Base-by-base conservation (phyloP, 2,888 invertebrate species). In the Xylophagus ater region DNA sequence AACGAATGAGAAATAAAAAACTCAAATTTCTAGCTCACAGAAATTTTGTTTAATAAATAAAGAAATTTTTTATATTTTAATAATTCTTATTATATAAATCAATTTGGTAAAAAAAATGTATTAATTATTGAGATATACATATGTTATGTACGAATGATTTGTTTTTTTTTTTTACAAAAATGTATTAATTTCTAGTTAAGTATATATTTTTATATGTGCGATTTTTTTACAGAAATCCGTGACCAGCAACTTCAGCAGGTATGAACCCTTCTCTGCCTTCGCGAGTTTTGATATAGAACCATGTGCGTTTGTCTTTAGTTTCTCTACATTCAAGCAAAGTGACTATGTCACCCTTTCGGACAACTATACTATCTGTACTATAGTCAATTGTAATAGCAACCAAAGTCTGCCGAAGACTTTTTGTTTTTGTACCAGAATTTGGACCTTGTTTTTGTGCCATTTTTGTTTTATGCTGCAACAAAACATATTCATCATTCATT, bases 141-240 rank as follows among this genome's bases (percentile, higher is more conserved):
- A n/a, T n/a, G n/a, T n/a, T n/a, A n/a, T n/a, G n/a, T n/a, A n/a
- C n/a, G n/a, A n/a, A n/a, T n/a, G n/a, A n/a, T n/a, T n/a, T n/a
- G n/a, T n/a, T n/a, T n/a, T n/a, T n/a, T n/a, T n/a, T n/a, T n/a
- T n/a, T n/a, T n/a, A n/a, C n/a, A n/a, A n/a, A n/a, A n/a, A n/a
- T n/a, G n/a, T n/a, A n/a, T n/a, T n/a, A n/a, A n/a, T n/a, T n/a
- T n/a, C n/a, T n/a, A n/a, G n/a, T n/a, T n/a, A n/a, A n/a, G n/a
- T n/a, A n/a, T n/a, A n/a, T n/a, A n/a, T n/a, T n/a, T n/a, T n/a
- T n/a, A n/a, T n/a, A n/a, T n/a, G n/a, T n/a, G n/a, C n/a, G n/a
- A n/a, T n/a, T n/a, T n/a, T n/a, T n/a, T n/a, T 68, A 83, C 56
- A 84, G 71, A 58, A 81, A 84, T 13, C 84, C 83, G 60, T 84